Evolutionary conservation across 1,140 invertebrate species (phyloP), one percentile per base, ranked within the genome.

Genomic region (Drosophila obscura): DNA sequence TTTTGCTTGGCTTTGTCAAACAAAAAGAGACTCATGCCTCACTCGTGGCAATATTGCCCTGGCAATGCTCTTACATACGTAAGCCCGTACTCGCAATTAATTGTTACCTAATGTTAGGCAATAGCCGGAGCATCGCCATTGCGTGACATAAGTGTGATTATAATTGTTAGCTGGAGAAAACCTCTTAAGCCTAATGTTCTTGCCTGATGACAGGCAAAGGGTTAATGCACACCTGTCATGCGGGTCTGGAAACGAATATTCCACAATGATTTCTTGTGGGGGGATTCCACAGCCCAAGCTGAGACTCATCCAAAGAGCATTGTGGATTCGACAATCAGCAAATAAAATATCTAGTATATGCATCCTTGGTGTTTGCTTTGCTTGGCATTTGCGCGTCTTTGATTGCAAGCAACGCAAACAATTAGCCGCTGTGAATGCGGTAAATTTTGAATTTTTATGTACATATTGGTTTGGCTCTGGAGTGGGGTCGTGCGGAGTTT

Each of bases 1-100:
- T 72, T 85, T 85, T 82, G 82, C 67, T 62, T 64, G 64, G 74
- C 78, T 75, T 82, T 76, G 73, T 64, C 62, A 77, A 77, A 82
- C 48, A 71, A 78, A 77, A 74, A 78, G 66, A 2, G 9, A 56
- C 44, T 5, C 49, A 15, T 60, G 55, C 52, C 19, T 19, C 19
- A 1, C 19, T 19, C 19, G 51, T 59, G 61, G 73, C 73, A 75
- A 61, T 69, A 69, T 69, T 52, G 56, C 64, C 55, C 68, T 31
- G 58, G 39, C 59, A 31, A 71, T 71, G 65, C 56, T 58, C 66
- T 43, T 51, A 61, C 46, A 49, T n/a, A 0, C 24, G 11, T 31
- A 72, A 16, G 1, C 16, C 1, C 16, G 16, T 1, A 19, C 19
- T 19, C 19, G 19, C 19, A 19, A 72, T 71, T 71, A 71, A 69